Evolutionary conservation across 2,888 invertebrate species (phyloP), one percentile per base, ranked within the genome.

Genomic region (Argyresthia albistria): DNA sequence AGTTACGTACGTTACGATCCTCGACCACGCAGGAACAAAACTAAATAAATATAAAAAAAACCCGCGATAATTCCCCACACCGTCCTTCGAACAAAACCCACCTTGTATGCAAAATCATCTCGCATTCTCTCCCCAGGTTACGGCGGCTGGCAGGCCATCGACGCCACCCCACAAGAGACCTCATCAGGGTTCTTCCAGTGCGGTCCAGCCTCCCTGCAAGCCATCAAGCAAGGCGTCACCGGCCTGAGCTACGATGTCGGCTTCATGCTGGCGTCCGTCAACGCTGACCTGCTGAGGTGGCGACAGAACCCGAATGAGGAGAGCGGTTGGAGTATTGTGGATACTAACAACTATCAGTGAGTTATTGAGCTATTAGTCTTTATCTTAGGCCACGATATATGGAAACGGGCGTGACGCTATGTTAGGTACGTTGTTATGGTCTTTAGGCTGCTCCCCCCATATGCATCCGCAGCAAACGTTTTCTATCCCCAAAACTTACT

Each of bases 141-240:
- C 67, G 95, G 94, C 0, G 96, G 96, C n/a, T 96, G 96, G 96
- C 96, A 96, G 80, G 95, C 93, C 0, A 90, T 95, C 47, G 96
- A 96, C 67, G 91, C 95, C 0, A 96, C 96, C 0, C 95, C 96
- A 0, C 95, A 95, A 70, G 95, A 95, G 73, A 89, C 88, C 0
- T 94, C 94, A 4, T 90, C 91, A 42, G 91, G 91, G 0, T 66
- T 91, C 55, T 95, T 89, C 76, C 93, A 93, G 57, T 94, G 94
- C 63, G 95, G 96, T 0, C 95, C 96, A 8, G 91, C 94, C 0
- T 92, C 95, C 0, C 70, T 95, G 3, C 93, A 92, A 66, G 95
- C 95, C 4, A 89, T 96, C 55, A 91, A 91, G 60, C 90, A 92
- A 66, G 95, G 95, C 0, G 91, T 92, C 56, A 91, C 95, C 25